phyloP scores from a whole-genome alignment of 2,113 vertebrate species.

The Martes martes region DNA sequence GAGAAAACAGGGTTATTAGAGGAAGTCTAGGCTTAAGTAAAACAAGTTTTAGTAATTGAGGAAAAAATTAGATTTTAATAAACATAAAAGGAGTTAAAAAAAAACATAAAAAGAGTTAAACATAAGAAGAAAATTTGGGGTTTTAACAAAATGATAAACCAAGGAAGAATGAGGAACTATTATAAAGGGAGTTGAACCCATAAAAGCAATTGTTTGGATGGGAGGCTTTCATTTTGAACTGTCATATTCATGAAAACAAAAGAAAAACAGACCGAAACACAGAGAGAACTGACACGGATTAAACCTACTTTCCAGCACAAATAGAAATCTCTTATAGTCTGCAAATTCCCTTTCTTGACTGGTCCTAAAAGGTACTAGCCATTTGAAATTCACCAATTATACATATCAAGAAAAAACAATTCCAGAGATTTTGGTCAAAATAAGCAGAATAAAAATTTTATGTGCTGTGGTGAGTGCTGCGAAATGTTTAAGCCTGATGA shows the following conservation, averaged over 20 bases:
- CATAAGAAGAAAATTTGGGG: neutral
- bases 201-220: neutral
- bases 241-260: neutral
- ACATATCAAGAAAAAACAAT: neutral
- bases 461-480: too few relatives aligned
- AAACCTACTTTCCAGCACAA: neutral
- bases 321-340: neutral
- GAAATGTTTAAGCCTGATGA: too few relatives aligned
- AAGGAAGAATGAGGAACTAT: neutral
- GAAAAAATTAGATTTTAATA: neutral
- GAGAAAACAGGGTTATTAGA: neutral
- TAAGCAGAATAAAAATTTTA: neutral
- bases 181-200: neutral
- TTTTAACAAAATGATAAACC: neutral
- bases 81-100: neutral
- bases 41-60: neutral
- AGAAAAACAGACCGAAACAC: neutral
- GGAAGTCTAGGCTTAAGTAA: neutral
- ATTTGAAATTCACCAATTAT: neutral
- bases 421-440: neutral
- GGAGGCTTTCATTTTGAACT: neutral
- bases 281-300: neutral
- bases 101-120: neutral
- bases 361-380: neutral
- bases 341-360: neutral